These are phyloP conservation scores for Chrysodeixis includens DNA, from an alignment of 2,888 invertebrate genomes.

Conservation along the genomic window DNA sequence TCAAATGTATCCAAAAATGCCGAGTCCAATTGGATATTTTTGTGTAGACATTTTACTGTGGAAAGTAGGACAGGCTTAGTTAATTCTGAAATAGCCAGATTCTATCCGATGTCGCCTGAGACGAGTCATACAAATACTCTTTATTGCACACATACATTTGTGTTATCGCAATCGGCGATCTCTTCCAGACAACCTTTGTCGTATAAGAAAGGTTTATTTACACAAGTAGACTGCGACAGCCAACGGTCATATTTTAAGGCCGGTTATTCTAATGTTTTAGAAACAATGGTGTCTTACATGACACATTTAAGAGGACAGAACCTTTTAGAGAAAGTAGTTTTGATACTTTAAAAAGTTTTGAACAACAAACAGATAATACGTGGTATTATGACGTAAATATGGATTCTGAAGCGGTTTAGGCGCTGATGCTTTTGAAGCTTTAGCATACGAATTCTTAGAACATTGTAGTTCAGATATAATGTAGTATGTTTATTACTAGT, in stretches of 20 bases:
- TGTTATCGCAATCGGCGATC: not conserved
- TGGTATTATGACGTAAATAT: not conserved
- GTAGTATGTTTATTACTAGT: no score
- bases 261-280: not conserved
- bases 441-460: no score
- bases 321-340: not conserved
- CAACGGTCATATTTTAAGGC: not conserved
- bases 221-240: not conserved
- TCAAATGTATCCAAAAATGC: constrained; percentile 26
- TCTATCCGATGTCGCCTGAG: not conserved
- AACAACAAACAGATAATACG: not conserved
- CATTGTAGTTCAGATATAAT: no score
- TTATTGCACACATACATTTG: constrained; percentile 3
- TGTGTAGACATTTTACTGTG: not conserved
- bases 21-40: constrained; percentile 7
- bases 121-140: not conserved
- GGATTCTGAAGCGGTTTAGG: not conserved
- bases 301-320: not conserved
- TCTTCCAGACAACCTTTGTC: not conserved
- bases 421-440: not conserved
- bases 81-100: constrained; percentile 6
- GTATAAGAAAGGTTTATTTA: not conserved
- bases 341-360: not conserved
- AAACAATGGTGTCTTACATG: not conserved
- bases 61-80: constrained; percentile 4